These are phyloP conservation scores for Microtus richardsoni DNA, from an alignment of 2,113 vertebrate species.

Conservation along the genomic window DNA sequence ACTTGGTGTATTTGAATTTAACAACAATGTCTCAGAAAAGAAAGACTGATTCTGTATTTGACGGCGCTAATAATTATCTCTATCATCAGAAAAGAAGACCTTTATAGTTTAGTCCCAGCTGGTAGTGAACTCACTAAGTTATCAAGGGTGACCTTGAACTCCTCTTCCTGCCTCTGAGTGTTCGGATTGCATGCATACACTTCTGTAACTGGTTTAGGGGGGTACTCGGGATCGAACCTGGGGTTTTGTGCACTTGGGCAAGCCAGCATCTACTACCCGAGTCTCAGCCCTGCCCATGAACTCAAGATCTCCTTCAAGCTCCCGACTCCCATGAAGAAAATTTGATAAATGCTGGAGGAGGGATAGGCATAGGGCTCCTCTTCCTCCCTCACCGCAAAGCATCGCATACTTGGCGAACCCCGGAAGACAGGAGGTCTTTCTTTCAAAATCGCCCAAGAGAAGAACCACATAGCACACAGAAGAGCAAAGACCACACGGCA, in stretches of 20 bases:
- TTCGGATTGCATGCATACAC: neutral
- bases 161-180: neutral
- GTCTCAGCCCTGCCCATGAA: too few relatives aligned
- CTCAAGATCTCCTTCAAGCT: neutral
- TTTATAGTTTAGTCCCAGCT: neutral
- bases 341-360: neutral
- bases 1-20: neutral
- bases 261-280: neutral
- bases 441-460: neutral
- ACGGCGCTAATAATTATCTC: neutral
- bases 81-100: neutral
- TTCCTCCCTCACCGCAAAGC: neutral
- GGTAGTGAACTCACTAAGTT: neutral
- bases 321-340: neutral
- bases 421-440: neutral
- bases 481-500: too few relatives aligned
- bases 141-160: neutral
- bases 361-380: rapidly evolving
- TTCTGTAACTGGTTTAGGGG: neutral
- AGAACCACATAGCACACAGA: neutral
- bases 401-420: neutral
- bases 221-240: neutral
- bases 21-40: neutral
- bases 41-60: neutral
- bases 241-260: neutral